Evolutionary conservation across 2,888 invertebrate genomes (phyloP), one percentile per base, ranked within the genome.

Genomic region (Sericinus montela): DNA sequence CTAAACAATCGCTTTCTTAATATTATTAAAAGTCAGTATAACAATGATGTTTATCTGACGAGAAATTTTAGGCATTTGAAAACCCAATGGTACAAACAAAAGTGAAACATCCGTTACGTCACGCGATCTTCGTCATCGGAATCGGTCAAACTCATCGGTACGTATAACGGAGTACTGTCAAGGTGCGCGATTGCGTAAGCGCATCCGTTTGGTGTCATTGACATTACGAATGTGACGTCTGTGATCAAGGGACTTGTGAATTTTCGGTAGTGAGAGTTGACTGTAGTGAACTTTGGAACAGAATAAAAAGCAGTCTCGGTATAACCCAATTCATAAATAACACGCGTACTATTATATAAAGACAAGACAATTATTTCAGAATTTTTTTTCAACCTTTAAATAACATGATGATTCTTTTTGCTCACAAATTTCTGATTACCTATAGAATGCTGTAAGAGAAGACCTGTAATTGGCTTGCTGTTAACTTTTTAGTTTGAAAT

Each of bases 121-220:
- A 77, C 55, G 41, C 45, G 55, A 63, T 72, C n/a, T n/a, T n/a
- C 68, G 67, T 53, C 55, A 53, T 47, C 49, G 32, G 38, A 39
- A 38, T 49, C 53, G 51, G 53, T n/a, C n/a, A n/a, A n/a, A 57
- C 48, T 72, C 76, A 75, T 79, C 75, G 62, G 58, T 62, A n/a
- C n/a, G n/a, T n/a, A 59, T 64, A 69, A 66, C 63, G 60, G 59
- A 62, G 70, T 73, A 75, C 76, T 80, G 83, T 84, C 85, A 85
- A 86, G 85, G 83, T 86, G 83, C 69, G 65, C 43, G 62, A 5
- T 87, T 86, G 73, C 77, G 78, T 73, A 85, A 85, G 69, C 60
- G 72, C 75, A 81, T 80, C 77, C 75, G 78, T 70, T 67, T 68
- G 74, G 78, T 79, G 86, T 86, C 85, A 85, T 79, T 86, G 86